Conservation (phyloP, 1,140 invertebrate genomes). For the Diachasma alloeum region DNA sequence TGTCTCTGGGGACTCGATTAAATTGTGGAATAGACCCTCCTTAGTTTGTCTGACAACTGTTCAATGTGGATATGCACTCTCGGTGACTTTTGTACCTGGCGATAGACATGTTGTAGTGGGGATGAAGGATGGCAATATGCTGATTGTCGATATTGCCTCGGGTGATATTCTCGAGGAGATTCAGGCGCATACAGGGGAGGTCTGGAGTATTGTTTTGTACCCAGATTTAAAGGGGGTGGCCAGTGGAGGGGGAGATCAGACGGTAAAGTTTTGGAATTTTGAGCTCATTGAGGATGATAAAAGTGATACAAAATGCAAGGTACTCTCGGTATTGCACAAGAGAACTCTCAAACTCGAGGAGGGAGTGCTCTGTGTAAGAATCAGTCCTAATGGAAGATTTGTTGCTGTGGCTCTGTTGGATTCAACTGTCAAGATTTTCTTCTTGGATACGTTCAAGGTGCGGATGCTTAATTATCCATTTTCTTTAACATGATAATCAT, state of each 20-base stretch:
- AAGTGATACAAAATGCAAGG: constrained; percentile 71
- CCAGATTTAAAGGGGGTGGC: constrained; percentile 83
- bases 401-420: constrained; percentile 91
- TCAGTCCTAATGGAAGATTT: constrained; percentile 87
- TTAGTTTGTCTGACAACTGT: constrained; percentile 85
- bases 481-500: no score
- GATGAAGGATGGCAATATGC: constrained; percentile 84
- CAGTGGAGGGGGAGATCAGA: constrained; percentile 87
- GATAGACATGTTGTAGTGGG: constrained; percentile 92
- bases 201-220: constrained; percentile 80
- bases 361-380: constrained; percentile 80
- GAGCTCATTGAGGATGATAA: constrained; percentile 78
- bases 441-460: constrained; percentile 93
- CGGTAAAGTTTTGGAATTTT: constrained; percentile 95
- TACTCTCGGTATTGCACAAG: constrained; percentile 81
- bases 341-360: constrained; percentile 89
- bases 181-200: constrained; percentile 79
- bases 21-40: constrained; percentile 90
- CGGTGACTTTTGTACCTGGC: constrained; percentile 87
- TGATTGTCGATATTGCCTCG: constrained; percentile 87
- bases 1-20: constrained; percentile 85
- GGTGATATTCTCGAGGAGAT: constrained; percentile 81
- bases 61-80: constrained; percentile 74
- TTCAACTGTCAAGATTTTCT: constrained; percentile 95
- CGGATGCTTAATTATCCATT: no score